A percentile compares a stretch with the other conserved stretches of the same genome.
phyloP scores from a whole-genome alignment of 2,888 invertebrate genomes.

The Andricus curvator region DNA sequence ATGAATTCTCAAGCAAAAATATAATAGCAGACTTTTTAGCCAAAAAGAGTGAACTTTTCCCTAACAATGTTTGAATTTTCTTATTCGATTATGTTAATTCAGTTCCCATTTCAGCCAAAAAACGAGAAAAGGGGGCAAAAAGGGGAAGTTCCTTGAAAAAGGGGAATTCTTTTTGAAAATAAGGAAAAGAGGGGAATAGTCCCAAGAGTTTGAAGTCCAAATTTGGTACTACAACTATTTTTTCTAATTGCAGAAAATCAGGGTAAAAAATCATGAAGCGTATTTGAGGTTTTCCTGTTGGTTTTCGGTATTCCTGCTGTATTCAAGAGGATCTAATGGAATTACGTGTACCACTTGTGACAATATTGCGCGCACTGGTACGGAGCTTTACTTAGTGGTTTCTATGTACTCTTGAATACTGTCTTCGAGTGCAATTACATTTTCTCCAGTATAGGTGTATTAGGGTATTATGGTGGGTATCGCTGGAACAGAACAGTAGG shows the following conservation, averaged over 20 bases:
- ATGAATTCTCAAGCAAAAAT: too few relatives aligned
- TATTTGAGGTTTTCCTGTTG: background rate
- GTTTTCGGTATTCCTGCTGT: background rate
- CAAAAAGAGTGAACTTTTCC: too few relatives aligned
- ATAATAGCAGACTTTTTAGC: too few relatives aligned
- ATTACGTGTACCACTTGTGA: slow-evolving; percentile 7
- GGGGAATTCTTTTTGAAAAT: too few relatives aligned
- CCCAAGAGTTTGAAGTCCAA: too few relatives aligned
- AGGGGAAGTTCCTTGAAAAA: too few relatives aligned
- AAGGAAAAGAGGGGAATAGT: too few relatives aligned
- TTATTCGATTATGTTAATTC: too few relatives aligned
- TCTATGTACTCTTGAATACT: background rate
- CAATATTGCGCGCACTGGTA: background rate
- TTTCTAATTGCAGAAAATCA: background rate
- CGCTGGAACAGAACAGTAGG: background rate
- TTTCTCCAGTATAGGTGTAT: slow-evolving; percentile 5
- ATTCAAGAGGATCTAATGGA: background rate
- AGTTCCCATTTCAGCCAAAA: too few relatives aligned
- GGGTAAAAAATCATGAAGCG: background rate
- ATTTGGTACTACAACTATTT: background rate
- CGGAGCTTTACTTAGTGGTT: slow-evolving; percentile 19
- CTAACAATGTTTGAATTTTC: too few relatives aligned
- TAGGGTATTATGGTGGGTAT: slow-evolving; percentile 8
- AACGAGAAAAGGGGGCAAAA: too few relatives aligned
- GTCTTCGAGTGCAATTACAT: slow-evolving; percentile 28